Evolutionary conservation across 2,797 vertebrate species (phyloP), one percentile per base, ranked within the genome.

Genomic region (Notolabrus celidotus): DNA sequence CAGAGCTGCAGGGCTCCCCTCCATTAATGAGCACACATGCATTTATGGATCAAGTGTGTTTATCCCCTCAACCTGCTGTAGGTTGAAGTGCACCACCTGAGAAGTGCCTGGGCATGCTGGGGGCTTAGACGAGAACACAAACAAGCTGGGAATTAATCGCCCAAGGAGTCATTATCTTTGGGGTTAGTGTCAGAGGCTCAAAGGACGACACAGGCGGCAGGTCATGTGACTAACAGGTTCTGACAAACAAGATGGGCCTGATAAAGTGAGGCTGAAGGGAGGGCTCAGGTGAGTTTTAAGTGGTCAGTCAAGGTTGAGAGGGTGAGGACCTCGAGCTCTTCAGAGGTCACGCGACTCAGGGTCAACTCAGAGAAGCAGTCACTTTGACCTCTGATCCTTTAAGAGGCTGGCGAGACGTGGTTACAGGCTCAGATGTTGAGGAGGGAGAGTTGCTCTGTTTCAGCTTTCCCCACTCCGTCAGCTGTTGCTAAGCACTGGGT

Each of bases 11-110:
- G 76, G 72, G 71, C 56, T 57, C 36, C 45, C 27, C 38, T 72
- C 82, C 77, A 66, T 43, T 50, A 64, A 74, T 67, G 64, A 89
- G 73, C 62, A 58, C 69, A 74, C 74, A 80, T 39, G 77, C 86
- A 89, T 90, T 88, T 84, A 79, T 88, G 90, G 92, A 89, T 91
- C 88, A 91, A 85, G 83, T 77, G 78, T 81, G 79, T 82, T 88
- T 87, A 87, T 79, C 84, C 62, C 49, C 45, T 63, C 23, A 27
- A 70, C 76, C 80, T 36, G 77, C 74, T 38, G 22, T 84, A 68
- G 88, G 84, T 90, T 82, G 88, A 85, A 86, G 86, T 79, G 73
- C 79, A 54, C 45, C 83, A 83, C 20, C 20, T 22, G 61, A 71
- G 76, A 83, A 63, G 65, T 56, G 88, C 63, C 75, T 53, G 1